These are phyloP conservation scores for Alligator sinensis DNA, from an alignment of 2,113 vertebrate species.

Conservation along the genomic window DNA sequence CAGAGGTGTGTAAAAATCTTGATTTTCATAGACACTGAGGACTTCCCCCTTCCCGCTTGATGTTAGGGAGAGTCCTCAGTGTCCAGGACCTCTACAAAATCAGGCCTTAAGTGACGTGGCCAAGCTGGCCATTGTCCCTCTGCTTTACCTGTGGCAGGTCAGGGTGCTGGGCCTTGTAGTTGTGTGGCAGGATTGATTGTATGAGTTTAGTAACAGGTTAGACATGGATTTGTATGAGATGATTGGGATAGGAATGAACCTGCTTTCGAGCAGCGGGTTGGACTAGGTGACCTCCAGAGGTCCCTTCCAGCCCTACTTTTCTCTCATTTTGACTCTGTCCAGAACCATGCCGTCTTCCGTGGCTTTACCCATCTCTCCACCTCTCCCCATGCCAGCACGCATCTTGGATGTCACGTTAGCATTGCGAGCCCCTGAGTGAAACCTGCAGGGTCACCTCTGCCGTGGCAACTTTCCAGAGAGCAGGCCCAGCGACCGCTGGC, in stretches of 20 bases:
- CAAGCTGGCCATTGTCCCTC: too few relatives aligned
- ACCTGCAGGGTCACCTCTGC: fast-evolving
- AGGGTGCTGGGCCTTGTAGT: too few relatives aligned
- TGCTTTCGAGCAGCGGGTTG: too few relatives aligned
- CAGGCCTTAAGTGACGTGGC: slow-evolving; percentile 26
- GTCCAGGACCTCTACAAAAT: not conserved
- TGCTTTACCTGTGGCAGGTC: too few relatives aligned
- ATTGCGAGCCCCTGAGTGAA: not conserved
- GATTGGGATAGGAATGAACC: too few relatives aligned
- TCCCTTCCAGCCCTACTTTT: slow-evolving; percentile 40
- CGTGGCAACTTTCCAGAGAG: fast-evolving
- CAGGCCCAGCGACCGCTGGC: not conserved
- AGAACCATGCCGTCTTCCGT: not conserved
- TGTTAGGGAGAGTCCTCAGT: slow-evolving; percentile 34
- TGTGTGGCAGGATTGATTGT: too few relatives aligned
- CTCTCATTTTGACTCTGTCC: slow-evolving; percentile 19
- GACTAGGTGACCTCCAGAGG: not conserved
- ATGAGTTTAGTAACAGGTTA: too few relatives aligned
- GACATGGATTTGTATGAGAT: too few relatives aligned
- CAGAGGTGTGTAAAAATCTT: slow-evolving; percentile 51
- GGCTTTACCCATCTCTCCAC: not conserved
- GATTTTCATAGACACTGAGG: slow-evolving; percentile 35
- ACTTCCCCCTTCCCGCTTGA: slow-evolving; percentile 20
- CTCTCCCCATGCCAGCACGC: fast-evolving
- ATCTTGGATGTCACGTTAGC: not conserved